phyloP scores from a whole-genome alignment of 2,113 vertebrate species.

The Mormyrus iriodes region DNA sequence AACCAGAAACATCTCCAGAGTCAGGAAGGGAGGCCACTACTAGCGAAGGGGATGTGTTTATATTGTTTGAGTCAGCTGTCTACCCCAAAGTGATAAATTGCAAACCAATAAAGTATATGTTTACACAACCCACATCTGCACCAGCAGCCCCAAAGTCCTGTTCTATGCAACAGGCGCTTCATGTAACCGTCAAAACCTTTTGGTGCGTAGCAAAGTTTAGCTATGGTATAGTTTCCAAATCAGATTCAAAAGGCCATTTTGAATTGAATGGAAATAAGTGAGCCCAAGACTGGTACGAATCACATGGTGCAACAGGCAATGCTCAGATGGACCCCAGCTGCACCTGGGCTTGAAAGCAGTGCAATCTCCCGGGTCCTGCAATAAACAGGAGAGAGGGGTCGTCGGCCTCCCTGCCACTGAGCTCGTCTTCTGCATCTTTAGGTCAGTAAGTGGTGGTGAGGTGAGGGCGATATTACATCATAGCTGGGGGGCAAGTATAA shows the following conservation, averaged over 20 bases:
- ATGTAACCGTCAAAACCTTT: not conserved
- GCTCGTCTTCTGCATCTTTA: not conserved
- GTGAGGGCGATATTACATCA: not conserved
- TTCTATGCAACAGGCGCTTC: not conserved
- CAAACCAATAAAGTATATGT: conserved; percentile 10
- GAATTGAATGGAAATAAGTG: not conserved
- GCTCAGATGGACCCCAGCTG: not conserved
- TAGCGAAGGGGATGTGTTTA: not conserved
- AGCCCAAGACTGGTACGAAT: not conserved
- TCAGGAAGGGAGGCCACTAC: not conserved
- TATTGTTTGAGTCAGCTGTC: conserved; percentile 4
- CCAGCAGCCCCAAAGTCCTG: not conserved
- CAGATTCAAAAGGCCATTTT: not conserved
- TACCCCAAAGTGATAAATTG: conserved; percentile 10
- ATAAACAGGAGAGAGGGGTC: not conserved
- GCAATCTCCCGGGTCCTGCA: not conserved
- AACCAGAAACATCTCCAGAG: not conserved
- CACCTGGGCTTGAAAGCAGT: not conserved
- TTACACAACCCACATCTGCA: conserved; percentile 8
- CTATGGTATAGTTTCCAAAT: not conserved
- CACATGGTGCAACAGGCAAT: not conserved
- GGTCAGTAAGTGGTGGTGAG: not conserved
- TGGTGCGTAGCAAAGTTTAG: not conserved
- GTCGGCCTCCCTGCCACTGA: not conserved
- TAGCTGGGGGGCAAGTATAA: not conserved